Evolutionary conservation across 2,888 invertebrate genomes (phyloP).

Genomic region (Apamea monoglypha): DNA sequence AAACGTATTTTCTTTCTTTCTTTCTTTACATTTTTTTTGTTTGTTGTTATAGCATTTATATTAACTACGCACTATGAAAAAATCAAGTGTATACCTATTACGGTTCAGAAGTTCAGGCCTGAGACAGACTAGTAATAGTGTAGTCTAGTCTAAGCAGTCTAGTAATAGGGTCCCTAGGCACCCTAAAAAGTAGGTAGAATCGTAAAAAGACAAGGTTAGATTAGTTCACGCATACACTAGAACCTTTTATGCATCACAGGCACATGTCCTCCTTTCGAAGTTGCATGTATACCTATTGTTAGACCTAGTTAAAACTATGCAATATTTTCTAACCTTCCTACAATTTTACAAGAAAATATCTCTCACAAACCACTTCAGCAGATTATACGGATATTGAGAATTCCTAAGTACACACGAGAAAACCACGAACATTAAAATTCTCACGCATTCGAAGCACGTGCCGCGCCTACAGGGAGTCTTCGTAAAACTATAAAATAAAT

Average conservation of each 20-base stretch:
- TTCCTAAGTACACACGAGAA: slow-evolving; percentile 44
- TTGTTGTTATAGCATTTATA: no score
- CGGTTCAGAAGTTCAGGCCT: neutral
- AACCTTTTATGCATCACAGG: neutral
- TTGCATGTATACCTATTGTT: neutral
- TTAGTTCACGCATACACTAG: no score
- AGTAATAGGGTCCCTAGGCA: neutral
- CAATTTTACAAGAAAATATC: slow-evolving; percentile 27
- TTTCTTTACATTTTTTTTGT: no score
- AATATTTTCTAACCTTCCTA: neutral
- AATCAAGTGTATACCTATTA: no score
- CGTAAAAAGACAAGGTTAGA: neutral
- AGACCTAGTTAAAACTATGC: neutral
- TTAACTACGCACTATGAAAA: no score
- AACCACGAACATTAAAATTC: slow-evolving; percentile 54
- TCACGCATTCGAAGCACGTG: slow-evolving; percentile 62
- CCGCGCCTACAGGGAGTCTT: slow-evolving; percentile 58
- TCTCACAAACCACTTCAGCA: slow-evolving; percentile 39
- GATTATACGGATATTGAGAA: slow-evolving; percentile 52
- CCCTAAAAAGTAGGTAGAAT: neutral
- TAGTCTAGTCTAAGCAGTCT: no score
- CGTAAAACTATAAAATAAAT: slow-evolving; percentile 69
- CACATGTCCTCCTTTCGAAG: neutral
- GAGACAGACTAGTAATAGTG: neutral
- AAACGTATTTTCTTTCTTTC: no score